Evolutionary conservation across 2,797 vertebrate species (phyloP), one percentile per base, ranked within the genome.

Genomic region (Cynodonichthys magdalenae): DNA sequence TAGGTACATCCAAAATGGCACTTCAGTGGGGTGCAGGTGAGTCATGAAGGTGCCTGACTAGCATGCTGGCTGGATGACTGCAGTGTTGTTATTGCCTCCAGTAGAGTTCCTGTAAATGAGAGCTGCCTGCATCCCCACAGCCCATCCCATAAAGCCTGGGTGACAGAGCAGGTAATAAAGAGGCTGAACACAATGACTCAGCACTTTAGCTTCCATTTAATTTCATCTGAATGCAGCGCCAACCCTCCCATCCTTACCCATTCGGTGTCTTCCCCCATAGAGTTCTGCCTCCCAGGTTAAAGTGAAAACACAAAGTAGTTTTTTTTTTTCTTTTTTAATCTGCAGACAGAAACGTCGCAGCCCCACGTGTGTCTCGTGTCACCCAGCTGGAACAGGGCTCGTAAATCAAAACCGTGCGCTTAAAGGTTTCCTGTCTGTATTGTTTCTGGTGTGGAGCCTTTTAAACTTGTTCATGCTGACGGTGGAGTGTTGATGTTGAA

Each of bases 151-250:
- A 90, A 91, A 90, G 71, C 79, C 72, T 80, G 88, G 83, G 89
- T 91, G 90, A 90, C 89, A 73, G 90, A 84, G 86, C 88, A 86
- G 81, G 88, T 92, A 92, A 93, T 92, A 91, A 91, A 91, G 83
- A 74, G 66, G 75, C 65, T 69, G 81, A 88, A 87, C 64, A 80
- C 82, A 85, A 85, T 93, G 93, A 94, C 82, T 94, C 93, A 94
- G 92, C 93, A 90, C 84, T 92, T 90, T 89, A 88, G 85, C 79
- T 79, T 90, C 84, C 84, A 89, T 92, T 92, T 92, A 90, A 93
- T 92, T 90, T 91, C 64, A 88, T 85, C 83, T 83, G 82, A 90
- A 89, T 89, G 77, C 86, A 74, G 71, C 44, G 50, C 72, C 65
- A 60, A 69, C 65, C 59, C 72, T 51, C 52, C n/a, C 48, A n/a